Base-by-base conservation (phyloP, 1,140 invertebrate genomes). In the Anthonomus grandis region DNA sequence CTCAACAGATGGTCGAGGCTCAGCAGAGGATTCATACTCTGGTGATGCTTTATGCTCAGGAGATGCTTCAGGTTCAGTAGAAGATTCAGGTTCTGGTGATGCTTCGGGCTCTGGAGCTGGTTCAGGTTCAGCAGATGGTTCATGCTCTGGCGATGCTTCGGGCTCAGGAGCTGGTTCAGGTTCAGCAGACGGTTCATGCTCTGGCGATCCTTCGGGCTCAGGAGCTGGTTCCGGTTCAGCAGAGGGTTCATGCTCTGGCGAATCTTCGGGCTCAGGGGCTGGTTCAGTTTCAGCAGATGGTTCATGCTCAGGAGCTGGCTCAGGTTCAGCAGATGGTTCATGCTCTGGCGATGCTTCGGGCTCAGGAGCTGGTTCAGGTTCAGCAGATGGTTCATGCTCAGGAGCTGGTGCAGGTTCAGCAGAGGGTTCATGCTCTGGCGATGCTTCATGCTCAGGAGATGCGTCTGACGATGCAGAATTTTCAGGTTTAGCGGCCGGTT, bases 101-200 rank as follows among this genome's bases (percentile, higher is more conserved):
- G 69, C 19, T 0, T 13, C 17, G 23, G 67, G 64, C 66, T 67
- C 66, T 12, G 68, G 36, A 23, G 58, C 68, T 60, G 42, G 52
- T 59, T 64, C 63, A 45, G 67, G 65, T 67, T 67, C 66, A 12
- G 69, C 48, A 44, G 58, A 47, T 31, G 67, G 65, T 67, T 71
- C 62, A 52, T 60, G 61, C 65, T 71, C 69, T 22, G 72, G 17
- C 27, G 45, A 4, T 25, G 48, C 48, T 57, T 66, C 65, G 52
- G 70, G 62, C 5, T 74, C 69, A 15, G 73, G 22, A 23, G 59
- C 49, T 48, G 68, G 61, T 68, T 74, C 63, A 21, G 72, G 62
- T 60, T 68, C 63, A 23, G 60, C 59, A 45, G 68, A 64, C 17
- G 71, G 65, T 68, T 74, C 70, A 17, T 74, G 75, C 52, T 74